Percentiles rank a stretch among this genome's conserved stretches.
phyloP scores from a whole-genome alignment of 1,140 invertebrate genomes.

The Steinernema feltiae region DNA sequence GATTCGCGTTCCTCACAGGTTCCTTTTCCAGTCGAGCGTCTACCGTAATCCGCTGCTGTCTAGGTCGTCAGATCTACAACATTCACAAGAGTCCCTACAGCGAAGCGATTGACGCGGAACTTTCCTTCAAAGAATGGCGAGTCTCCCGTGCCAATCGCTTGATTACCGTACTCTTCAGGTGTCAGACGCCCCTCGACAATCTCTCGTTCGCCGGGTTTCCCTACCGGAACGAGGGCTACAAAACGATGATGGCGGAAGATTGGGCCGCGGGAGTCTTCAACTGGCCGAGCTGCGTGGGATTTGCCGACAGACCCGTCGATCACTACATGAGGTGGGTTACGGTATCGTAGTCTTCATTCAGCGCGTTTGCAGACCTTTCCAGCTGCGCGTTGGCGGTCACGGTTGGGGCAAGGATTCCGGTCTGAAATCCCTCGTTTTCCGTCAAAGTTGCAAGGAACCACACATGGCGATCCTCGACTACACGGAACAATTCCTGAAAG shows the following conservation, averaged over 20 bases:
- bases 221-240: constrained; percentile 15
- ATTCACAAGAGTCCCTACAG: neutral
- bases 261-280: constrained; percentile 16
- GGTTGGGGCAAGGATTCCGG: neutral
- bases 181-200: neutral
- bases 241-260: constrained; percentile 25
- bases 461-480: neutral
- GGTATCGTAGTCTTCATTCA: neutral
- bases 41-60: neutral
- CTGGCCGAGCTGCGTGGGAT: constrained; percentile 16
- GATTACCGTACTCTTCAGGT: too few species aligned
- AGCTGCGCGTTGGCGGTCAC: neutral
- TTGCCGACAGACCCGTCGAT: neutral
- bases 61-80: neutral
- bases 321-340: constrained; percentile 22
- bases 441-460: neutral
- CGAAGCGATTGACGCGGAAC: neutral
- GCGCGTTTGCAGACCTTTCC: neutral
- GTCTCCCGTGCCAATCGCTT: too few species aligned
- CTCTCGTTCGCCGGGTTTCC: neutral
- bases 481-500: neutral
- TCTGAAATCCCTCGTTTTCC: neutral
- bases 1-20: constrained; percentile 10
- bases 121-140: neutral
- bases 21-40: neutral